Base-by-base conservation (phyloP, 1,140 invertebrate species). In the Helicoverpa zea region DNA sequence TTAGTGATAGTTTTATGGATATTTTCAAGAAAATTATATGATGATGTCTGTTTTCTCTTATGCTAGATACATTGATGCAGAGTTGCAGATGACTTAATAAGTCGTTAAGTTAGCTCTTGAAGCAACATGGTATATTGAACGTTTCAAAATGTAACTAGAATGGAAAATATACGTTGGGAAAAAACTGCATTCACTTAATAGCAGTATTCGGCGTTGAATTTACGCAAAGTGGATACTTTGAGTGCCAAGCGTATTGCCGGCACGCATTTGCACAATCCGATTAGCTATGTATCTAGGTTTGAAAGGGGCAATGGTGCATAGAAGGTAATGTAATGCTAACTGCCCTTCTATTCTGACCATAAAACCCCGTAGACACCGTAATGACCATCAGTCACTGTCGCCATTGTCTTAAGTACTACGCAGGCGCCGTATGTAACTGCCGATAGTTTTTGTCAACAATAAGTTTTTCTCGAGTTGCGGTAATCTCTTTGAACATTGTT, bases 241-340 rank as follows among this genome's bases (percentile, higher is more conserved):
- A 72, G 49, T 30, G 68, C 68, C 49, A 14, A 72, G 23, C 43
- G 18, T 68, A 68, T 61, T 61, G 58, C 58, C 23, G 16, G 49
- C 64, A 68, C 16, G 64, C 68, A 43, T 72, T 72, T 72, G 49
- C 68, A 23, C 68, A 72, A 72, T 23, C 3, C 49, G 23, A 72
- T 72, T 72, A 30, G n/a, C 49, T 72, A 72, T 76, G 72, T 80
- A 47, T 77, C 47, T 70, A 76, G 73, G 49, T 72, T 72, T 52
- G 49, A 72, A 72, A 72, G 49, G 68, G n/a, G 68, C 49, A 72
- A 52, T 72, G 18, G 49, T 51, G 68, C 68, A 72, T 72, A 29
- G 49, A 72, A 29, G 49, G 68, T 16, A 72, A 72, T 52, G 18
- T 72, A 29, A 52, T 51, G 30, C 47, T 16, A 52, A 54, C 23